A percentile compares a stretch with the other conserved stretches of the same genome.
Evolutionary conservation across 2,113 vertebrate genomes (phyloP).

Genomic region (Propithecus coquereli): DNA sequence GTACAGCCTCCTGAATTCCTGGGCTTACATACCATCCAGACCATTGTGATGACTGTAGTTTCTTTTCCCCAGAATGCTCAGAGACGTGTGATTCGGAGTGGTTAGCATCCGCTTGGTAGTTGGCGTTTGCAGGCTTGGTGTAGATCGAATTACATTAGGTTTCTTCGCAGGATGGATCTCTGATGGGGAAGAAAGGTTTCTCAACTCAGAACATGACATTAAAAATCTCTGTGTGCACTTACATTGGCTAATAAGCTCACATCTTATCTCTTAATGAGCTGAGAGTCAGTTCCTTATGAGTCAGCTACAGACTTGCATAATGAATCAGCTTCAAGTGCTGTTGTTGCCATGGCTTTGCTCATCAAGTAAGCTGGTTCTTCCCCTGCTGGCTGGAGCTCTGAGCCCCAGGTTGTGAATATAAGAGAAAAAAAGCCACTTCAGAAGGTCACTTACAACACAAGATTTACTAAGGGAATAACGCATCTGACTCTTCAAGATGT

Average conservation of each 20-base stretch:
- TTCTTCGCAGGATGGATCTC: slow-evolving; percentile 93
- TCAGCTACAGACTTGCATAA: slow-evolving; percentile 42
- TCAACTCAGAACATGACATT: slow-evolving; percentile 33
- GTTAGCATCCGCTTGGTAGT: slow-evolving; percentile 91
- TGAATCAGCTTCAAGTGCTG: slow-evolving; percentile 27
- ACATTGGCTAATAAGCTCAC: slow-evolving; percentile 17
- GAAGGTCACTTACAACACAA: slow-evolving; percentile 23
- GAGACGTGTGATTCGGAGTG: slow-evolving; percentile 89
- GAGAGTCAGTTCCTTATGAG: slow-evolving; percentile 10
- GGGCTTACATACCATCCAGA: slow-evolving; percentile 85
- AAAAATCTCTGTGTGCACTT: neutral
- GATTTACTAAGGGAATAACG: slow-evolving; percentile 40
- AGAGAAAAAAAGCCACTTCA: neutral
- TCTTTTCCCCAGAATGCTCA: slow-evolving; percentile 97
- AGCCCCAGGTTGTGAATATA: neutral
- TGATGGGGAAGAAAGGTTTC: slow-evolving; percentile 70
- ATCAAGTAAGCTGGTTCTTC: slow-evolving; percentile 13
- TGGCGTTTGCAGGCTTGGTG: slow-evolving; percentile 90
- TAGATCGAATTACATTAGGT: slow-evolving; percentile 87
- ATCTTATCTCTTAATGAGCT: slow-evolving; percentile 62
- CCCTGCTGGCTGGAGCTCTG: neutral
- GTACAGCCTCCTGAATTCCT: neutral
- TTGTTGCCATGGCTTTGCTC: slow-evolving; percentile 50
- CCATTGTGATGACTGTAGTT: slow-evolving; percentile 96
- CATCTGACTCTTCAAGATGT: neutral